Evolutionary conservation across 2,113 vertebrate species (phyloP), one percentile per base, ranked within the genome.

Genomic region (Callionymus lyra): DNA sequence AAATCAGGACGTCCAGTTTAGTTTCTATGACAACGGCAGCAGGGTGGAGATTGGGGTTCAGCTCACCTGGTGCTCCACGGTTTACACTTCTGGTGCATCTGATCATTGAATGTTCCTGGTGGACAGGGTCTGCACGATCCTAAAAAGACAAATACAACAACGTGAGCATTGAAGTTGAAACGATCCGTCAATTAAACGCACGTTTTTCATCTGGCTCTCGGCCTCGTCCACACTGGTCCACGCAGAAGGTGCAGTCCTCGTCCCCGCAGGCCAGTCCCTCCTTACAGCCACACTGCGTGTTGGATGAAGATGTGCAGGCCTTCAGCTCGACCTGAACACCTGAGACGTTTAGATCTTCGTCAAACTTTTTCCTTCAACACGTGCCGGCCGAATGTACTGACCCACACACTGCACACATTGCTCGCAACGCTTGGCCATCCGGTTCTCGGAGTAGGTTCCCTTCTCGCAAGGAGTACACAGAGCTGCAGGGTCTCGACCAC

Each of bases 241-340:
- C 10, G 38, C 85, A 87, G 58, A 53, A 70, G 8, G 50, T 32
- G 6, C 84, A 85, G 0, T 0, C 0, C 0, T 1, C 1, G 10
- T 82, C 1, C 0, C 71, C 80, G 41, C 85, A 87, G 9, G 2
- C 3, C 16, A 63, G 56, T 6, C 80, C 81, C 1, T 49, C 1
- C 38, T 1, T 53, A 14, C 85, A 87, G 21, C 70, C 71, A 15
- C 85, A 87, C 38, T 51, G 15, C 0, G 83, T 79, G 57, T 87
- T 63, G 0, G 2, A 39, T 10, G 19, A 50, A 16, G 6, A 1
- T 0, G 59, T 81, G 57, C 85, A 87, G 0, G 1, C 0, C 34
- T 53, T 16, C 32, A 42, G 0, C 1, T 6, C 3, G 8, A 72
- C 6, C 4, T 56, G 78, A 13, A 31, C 37, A 4, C 60, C 85